A percentile compares a stretch with the other conserved stretches of the same genome.
phyloP scores from a whole-genome alignment of 2,113 vertebrate species.

The Clupea harengus region DNA sequence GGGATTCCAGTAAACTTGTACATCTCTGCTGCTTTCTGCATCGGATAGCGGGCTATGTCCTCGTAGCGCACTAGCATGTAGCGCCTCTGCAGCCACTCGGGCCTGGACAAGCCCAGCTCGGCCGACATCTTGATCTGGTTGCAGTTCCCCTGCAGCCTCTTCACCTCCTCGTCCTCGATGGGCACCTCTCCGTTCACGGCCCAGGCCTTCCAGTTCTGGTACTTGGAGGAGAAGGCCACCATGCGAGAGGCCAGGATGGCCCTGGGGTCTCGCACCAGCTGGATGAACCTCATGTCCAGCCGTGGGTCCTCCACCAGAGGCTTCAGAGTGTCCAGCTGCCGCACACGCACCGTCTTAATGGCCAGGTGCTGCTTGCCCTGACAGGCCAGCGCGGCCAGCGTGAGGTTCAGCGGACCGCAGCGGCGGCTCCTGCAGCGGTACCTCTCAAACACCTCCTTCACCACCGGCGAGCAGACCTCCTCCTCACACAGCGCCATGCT shows the following conservation, averaged over 20 bases:
- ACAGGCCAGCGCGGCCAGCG: slow-evolving; percentile 83
- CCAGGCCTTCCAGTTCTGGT: slow-evolving; percentile 91
- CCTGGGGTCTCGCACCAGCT: slow-evolving; percentile 90
- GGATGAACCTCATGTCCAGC: slow-evolving; percentile 86
- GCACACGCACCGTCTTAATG: slow-evolving; percentile 88
- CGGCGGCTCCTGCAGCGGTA: slow-evolving; percentile 85
- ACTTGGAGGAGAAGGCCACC: slow-evolving; percentile 87
- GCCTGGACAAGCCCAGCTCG: slow-evolving; percentile 82
- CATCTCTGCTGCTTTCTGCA: slow-evolving; percentile 90
- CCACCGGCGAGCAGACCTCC: slow-evolving; percentile 78
- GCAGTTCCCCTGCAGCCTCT: slow-evolving; percentile 84
- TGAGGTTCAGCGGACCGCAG: slow-evolving; percentile 91
- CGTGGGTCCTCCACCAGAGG: slow-evolving; percentile 85
- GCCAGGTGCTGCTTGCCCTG: slow-evolving; percentile 81
- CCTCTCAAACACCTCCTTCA: slow-evolving; percentile 86
- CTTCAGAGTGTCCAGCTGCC: slow-evolving; percentile 84
- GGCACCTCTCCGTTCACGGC: slow-evolving; percentile 76
- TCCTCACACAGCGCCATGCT: slow-evolving; percentile 89
- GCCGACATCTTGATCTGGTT: slow-evolving; percentile 85
- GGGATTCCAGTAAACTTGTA: slow-evolving; percentile 87
- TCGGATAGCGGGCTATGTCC: slow-evolving; percentile 85
- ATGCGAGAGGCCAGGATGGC: slow-evolving; percentile 92
- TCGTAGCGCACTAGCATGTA: slow-evolving; percentile 97
- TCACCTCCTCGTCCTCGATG: slow-evolving; percentile 83
- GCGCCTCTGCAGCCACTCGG: slow-evolving; percentile 81